Conservation (phyloP, 2,888 invertebrate genomes). For the Keiferia lycopersicella region DNA sequence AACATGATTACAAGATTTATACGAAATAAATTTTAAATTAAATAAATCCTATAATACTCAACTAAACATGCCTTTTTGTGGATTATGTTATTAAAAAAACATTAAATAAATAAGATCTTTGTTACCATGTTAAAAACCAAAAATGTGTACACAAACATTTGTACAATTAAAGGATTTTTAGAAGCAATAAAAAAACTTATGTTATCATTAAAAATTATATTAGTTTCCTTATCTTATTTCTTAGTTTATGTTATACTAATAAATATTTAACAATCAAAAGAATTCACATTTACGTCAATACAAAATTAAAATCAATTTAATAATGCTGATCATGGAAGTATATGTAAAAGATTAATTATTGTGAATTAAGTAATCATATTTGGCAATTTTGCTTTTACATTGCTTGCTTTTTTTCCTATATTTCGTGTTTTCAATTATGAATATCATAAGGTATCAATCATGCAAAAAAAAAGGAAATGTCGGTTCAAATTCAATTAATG, state of each 20-base stretch:
- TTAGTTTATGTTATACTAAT: conserved; percentile 24
- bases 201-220: neutral
- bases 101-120: too few relatives aligned
- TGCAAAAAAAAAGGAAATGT: neutral
- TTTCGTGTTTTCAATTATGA: neutral
- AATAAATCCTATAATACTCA: too few relatives aligned
- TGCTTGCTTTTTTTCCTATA: too few relatives aligned
- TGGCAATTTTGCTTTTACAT: too few relatives aligned
- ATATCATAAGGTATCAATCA: neutral
- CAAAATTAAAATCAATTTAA: conserved; percentile 2
- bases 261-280: conserved; percentile 23
- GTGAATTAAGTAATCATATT: too few relatives aligned
- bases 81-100: too few relatives aligned
- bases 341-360: too few relatives aligned
- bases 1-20: conserved; percentile 81
- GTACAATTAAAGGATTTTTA: conserved; percentile 1
- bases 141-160: neutral
- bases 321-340: neutral
- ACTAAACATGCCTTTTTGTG: too few relatives aligned
- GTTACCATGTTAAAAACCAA: neutral
- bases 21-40: conserved; percentile 45
- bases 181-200: neutral
- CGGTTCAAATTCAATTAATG: too few relatives aligned
- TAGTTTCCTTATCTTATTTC: conserved; percentile 14
- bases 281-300: conserved; percentile 1